Evolutionary conservation across 1,140 invertebrate genomes (phyloP).

Genomic region (Drosophila murphyi): DNA sequence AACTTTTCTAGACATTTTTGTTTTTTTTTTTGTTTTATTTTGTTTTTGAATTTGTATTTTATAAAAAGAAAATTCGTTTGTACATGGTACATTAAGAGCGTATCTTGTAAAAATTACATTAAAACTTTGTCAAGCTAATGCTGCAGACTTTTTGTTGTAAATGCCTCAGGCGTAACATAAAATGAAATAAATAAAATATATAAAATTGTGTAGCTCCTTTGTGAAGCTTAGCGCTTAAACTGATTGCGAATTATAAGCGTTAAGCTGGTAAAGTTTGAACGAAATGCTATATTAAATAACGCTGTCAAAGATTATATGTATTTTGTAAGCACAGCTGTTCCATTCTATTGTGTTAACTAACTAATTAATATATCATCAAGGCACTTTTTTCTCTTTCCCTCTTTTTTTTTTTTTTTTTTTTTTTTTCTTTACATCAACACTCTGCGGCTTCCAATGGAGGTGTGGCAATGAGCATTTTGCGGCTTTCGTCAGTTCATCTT

Average conservation of each 20-base stretch:
- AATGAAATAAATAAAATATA: not conserved
- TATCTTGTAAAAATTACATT: not conserved
- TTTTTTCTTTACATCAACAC: not conserved
- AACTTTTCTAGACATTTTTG: too few species aligned
- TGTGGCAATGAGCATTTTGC: not conserved
- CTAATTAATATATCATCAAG: conserved; percentile 22
- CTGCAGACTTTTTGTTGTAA: not conserved
- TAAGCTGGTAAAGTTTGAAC: not conserved
- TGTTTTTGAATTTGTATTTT: not conserved
- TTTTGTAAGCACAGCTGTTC: not conserved
- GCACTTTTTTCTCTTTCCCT: not conserved
- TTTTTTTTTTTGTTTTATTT: not conserved
- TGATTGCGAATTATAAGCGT: not conserved
- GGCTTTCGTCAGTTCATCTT: not conserved
- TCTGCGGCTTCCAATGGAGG: not conserved
- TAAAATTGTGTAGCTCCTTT: not conserved
- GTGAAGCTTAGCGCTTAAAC: not conserved
- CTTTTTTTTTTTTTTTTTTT: not conserved
- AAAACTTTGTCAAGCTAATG: not conserved
- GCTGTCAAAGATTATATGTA: conserved; percentile 1
- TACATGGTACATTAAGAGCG: not conserved
- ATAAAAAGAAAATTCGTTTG: not conserved
- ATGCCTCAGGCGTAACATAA: not conserved
- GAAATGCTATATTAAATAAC: not conserved
- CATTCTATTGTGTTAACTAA: not conserved